A percentile compares a stretch with the other conserved stretches of the same genome.
Evolutionary conservation across 53 echinoderm and acorn worm genomes (phyloP).

Genomic region (Hippasteria phrygiana): DNA sequence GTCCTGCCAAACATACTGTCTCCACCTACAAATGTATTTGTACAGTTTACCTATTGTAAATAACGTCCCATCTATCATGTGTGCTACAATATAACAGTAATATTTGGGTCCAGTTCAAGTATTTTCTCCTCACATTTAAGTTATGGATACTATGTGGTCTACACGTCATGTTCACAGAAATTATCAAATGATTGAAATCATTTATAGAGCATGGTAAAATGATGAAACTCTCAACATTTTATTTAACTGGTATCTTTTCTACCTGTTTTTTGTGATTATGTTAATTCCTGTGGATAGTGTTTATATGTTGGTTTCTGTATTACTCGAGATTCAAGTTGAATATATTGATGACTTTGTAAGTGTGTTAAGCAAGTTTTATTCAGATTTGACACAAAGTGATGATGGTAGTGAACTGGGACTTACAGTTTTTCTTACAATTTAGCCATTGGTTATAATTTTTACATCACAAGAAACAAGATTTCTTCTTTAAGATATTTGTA

Average conservation of each 20-base stretch:
- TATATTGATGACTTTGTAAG: not conserved
- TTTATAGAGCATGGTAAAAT: too few relatives aligned
- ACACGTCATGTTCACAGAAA: not conserved
- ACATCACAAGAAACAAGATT: too few relatives aligned
- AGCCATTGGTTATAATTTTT: too few relatives aligned
- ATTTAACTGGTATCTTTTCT: too few relatives aligned
- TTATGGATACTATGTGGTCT: not conserved
- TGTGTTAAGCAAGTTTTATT: too few relatives aligned
- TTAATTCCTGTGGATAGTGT: not conserved
- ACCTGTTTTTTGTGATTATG: not conserved
- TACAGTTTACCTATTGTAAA: slow-evolving; percentile 35
- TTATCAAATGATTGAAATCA: too few relatives aligned
- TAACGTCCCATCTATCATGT: slow-evolving; percentile 33
- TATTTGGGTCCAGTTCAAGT: slow-evolving; percentile 32
- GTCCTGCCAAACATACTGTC: slow-evolving; percentile 25
- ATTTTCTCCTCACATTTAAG: not conserved
- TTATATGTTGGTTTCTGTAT: not conserved
- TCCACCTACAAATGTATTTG: slow-evolving; percentile 34
- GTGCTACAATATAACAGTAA: slow-evolving; percentile 46
- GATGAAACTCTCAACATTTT: too few relatives aligned
- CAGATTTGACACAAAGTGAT: too few relatives aligned
- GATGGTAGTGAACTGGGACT: too few relatives aligned
- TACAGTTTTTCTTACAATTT: too few relatives aligned
- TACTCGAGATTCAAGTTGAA: not conserved
- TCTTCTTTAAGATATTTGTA: too few relatives aligned